phyloP scores from a whole-genome alignment of 2,888 invertebrate species.

The Aricia artaxerxes region DNA sequence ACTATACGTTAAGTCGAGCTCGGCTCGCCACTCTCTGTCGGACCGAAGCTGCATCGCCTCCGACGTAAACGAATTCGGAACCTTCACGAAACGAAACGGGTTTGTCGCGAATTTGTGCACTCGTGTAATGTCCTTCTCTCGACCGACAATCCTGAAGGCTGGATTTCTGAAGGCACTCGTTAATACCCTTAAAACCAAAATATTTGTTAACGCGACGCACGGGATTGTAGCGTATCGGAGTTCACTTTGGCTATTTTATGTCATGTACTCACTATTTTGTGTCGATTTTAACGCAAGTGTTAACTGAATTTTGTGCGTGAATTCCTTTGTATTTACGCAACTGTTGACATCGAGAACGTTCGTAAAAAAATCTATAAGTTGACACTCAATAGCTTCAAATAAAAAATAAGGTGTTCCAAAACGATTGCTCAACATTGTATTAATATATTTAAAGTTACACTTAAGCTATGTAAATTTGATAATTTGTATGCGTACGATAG shows the following conservation, averaged over 20 bases:
- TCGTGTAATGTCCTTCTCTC: slow-evolving; percentile 59
- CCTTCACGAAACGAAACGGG: slow-evolving; percentile 42
- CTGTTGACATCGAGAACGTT: slow-evolving; percentile 37
- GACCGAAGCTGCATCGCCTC: slow-evolving; percentile 23
- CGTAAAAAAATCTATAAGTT: slow-evolving; percentile 41
- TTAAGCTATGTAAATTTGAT: slow-evolving; percentile 20
- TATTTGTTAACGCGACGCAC: slow-evolving; percentile 50
- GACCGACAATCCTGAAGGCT: slow-evolving; percentile 76
- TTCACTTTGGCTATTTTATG: slow-evolving; percentile 60
- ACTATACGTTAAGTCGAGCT: not conserved
- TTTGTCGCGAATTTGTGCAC: slow-evolving; percentile 50
- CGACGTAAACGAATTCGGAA: slow-evolving; percentile 17
- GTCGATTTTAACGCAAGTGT: not conserved
- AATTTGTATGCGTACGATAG: slow-evolving; percentile 13
- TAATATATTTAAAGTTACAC: not conserved
- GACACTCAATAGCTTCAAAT: not conserved
- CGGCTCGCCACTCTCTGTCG: not conserved
- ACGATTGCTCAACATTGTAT: not conserved
- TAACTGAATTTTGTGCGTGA: slow-evolving; percentile 21
- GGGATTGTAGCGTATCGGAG: slow-evolving; percentile 57
- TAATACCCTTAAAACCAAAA: slow-evolving; percentile 66
- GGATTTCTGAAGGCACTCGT: slow-evolving; percentile 78
- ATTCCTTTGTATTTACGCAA: slow-evolving; percentile 2
- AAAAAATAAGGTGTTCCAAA: not conserved
- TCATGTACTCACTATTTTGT: slow-evolving; percentile 4